These are phyloP conservation scores for Drosophila macrothrix DNA, from an alignment of 2,888 invertebrate species.

Conservation along the genomic window DNA sequence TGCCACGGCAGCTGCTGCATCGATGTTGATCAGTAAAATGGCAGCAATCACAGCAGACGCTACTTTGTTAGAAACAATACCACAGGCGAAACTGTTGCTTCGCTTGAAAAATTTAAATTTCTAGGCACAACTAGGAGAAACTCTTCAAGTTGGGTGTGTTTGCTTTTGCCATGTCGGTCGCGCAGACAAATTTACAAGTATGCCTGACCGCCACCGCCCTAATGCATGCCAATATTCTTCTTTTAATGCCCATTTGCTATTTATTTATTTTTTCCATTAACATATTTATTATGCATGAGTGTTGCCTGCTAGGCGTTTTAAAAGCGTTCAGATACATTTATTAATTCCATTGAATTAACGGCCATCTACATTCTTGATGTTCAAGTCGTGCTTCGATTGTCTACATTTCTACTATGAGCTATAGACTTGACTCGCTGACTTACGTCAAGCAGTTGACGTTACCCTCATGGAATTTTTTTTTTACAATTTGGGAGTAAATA, in stretches of 20 bases:
- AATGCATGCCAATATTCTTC: constrained; percentile 37
- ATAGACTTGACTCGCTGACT: not conserved
- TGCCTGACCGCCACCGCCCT: constrained; percentile 3
- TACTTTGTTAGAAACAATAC: constrained; percentile 43
- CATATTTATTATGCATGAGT: constrained; percentile 48
- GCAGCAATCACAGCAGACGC: constrained; percentile 66
- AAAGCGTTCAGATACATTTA: constrained; percentile 64
- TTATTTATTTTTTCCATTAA: constrained; percentile 17
- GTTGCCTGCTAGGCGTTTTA: constrained; percentile 58
- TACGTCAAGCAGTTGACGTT: constrained; percentile 6
- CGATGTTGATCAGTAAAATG: constrained; percentile 54
- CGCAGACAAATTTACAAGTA: not conserved
- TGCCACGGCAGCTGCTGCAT: constrained; percentile 54
- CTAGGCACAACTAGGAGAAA: constrained; percentile 11
- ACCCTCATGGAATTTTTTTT: constrained; percentile 20
- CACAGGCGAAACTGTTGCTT: constrained; percentile 27
- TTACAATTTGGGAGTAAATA: not conserved
- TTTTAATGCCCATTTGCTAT: constrained; percentile 14
- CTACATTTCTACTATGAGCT: constrained; percentile 26
- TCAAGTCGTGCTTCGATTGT: constrained; percentile 31
- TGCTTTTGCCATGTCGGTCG: not conserved
- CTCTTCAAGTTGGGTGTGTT: constrained; percentile 45
- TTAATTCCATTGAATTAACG: constrained; percentile 60
- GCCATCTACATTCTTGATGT: constrained; percentile 26
- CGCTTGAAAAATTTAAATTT: constrained; percentile 20